Evolutionary conservation across 2,888 invertebrate genomes (phyloP).

Genomic region (Hirudinaria manillensis): DNA sequence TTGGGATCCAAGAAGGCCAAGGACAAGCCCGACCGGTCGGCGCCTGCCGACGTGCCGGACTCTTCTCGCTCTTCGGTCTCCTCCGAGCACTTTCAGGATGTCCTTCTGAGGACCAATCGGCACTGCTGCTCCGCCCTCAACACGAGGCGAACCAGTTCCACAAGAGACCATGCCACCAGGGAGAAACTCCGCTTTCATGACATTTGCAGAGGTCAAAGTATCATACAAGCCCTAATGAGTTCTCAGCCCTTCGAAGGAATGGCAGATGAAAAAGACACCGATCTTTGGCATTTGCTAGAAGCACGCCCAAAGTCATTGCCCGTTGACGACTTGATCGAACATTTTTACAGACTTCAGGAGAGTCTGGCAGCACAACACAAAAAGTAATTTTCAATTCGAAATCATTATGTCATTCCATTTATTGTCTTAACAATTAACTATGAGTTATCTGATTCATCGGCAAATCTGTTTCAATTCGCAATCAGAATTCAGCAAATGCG

Average conservation of each 20-base stretch:
- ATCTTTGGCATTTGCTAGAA: not conserved
- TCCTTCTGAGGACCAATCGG: not conserved
- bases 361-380: not conserved
- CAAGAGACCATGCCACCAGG: not conserved
- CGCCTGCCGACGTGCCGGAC: not conserved
- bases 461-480: no score
- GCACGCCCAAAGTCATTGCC: not conserved
- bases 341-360: not conserved
- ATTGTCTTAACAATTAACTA: no score
- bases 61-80: not conserved
- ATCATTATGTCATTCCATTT: no score
- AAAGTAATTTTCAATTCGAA: not conserved
- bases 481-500: no score
- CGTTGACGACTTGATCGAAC: not conserved
- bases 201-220: not conserved
- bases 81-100: not conserved
- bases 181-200: conserved; percentile 4
- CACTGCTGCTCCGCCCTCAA: not conserved
- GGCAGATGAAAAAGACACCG: no score
- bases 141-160: conserved; percentile 12
- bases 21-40: not conserved
- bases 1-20: not conserved
- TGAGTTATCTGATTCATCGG: no score
- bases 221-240: not conserved
- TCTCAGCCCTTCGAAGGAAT: no score